Percentiles rank a stretch among this genome's conserved stretches.
These are phyloP conservation scores for Disparrhopalites patrizii DNA, from an alignment of 2,888 invertebrate species.

Conservation along the genomic window DNA sequence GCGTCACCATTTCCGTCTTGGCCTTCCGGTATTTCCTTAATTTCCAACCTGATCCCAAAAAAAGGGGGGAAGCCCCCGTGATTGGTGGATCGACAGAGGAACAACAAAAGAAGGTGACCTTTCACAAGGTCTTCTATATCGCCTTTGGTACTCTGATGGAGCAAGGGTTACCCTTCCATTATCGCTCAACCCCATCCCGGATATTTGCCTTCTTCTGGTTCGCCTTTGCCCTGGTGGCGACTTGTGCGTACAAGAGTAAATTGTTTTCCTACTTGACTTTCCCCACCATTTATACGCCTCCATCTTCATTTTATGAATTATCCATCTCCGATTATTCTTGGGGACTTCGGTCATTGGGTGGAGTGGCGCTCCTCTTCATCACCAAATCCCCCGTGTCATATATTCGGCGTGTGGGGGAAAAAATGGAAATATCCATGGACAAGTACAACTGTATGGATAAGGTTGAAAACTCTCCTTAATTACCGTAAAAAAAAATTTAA, in stretches of 20 bases:
- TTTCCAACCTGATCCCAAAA: conserved; percentile 18
- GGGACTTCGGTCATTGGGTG: conserved; percentile 45
- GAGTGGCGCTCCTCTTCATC: conserved; percentile 43
- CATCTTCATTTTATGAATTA: conserved; percentile 40
- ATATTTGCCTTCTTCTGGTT: conserved; percentile 43
- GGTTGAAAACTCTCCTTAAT: too few species aligned
- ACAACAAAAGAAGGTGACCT: conserved; percentile 26
- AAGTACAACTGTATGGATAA: conserved; percentile 43
- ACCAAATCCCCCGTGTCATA: conserved; percentile 43
- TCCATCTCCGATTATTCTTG: conserved; percentile 34
- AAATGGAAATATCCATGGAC: conserved; percentile 42
- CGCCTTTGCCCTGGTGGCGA: conserved; percentile 36
- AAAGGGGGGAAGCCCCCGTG: conserved; percentile 1
- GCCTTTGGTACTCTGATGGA: conserved; percentile 42
- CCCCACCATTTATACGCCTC: conserved; percentile 39
- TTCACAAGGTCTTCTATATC: conserved; percentile 36
- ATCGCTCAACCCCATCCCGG: conserved; percentile 32
- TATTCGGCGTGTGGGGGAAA: conserved; percentile 39
- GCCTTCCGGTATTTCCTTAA: conserved; percentile 39
- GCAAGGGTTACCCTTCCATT: conserved; percentile 41
- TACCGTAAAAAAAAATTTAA: too few species aligned
- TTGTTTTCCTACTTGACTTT: conserved; percentile 46
- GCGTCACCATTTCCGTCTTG: conserved; percentile 29
- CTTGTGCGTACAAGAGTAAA: conserved; percentile 42
- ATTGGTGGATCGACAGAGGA: neutral